Evolutionary conservation across 2,888 invertebrate genomes (phyloP), one percentile per base, ranked within the genome.

Genomic region (Agrotis exclamationis): DNA sequence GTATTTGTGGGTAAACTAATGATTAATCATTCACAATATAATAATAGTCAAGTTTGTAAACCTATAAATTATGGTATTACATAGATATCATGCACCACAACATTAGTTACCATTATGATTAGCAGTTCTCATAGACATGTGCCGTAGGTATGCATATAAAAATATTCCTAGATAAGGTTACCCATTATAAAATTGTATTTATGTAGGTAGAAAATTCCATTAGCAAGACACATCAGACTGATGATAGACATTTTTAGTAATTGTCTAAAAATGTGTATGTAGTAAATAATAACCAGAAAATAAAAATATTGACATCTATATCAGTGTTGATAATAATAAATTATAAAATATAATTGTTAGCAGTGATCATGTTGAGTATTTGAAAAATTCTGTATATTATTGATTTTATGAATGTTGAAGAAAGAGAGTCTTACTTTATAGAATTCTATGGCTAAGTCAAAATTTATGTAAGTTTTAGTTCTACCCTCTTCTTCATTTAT

Each of bases 31-130:
- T 33, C 20, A 62, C 57, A 62, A 22, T 57, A 39, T 57, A 39
- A 39, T n/a, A 24, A 51, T 56, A 24, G 1, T 58, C 22, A 48
- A n/a, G 39, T 50, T n/a, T 51, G 22, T 6, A 59, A 56, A 66
- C 47, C 47, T 20, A 22, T 64, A 64, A 58, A 33, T 67, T 44
- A 70, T 63, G 51, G 44, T 76, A 60, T 67, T 62, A 54, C 11
- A 13, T 20, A 54, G 13, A 51, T 11, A 11, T 33, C 3, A 14
- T 54, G 2, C 22, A 39, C 47, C 9, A 58, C 44, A 62, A 22
- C 14, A 14, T 51, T 47, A 79, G 83, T 82, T 80, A 82, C 80
- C 80, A 80, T 53, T 82, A 59, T 50, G 9, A 44, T 70, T 56
- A 62, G 45, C 50, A 22, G 33, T 58, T 67, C 14, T 11, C 47